phyloP scores from a whole-genome alignment of 2,888 invertebrate species.

The Drosophila vallismaia region DNA sequence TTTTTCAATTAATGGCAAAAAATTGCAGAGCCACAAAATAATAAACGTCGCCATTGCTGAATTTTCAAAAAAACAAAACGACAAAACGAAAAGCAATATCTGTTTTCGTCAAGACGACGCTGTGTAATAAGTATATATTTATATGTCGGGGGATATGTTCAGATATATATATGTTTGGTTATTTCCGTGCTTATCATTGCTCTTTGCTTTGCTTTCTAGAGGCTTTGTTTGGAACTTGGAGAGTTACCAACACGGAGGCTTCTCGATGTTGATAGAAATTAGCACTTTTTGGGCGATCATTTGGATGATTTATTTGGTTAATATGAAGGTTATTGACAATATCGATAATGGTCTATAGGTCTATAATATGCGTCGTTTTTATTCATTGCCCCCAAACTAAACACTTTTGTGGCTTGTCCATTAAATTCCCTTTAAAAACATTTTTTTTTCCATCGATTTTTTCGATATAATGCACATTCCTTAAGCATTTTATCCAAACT shows the following conservation, averaged over 20 bases:
- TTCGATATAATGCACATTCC: neutral
- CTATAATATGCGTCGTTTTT: neutral
- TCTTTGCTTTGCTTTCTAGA: slow-evolving; percentile 27
- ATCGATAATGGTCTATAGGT: neutral
- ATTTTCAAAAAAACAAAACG: slow-evolving; percentile 28
- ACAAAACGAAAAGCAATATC: slow-evolving; percentile 13
- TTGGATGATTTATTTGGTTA: slow-evolving; percentile 6
- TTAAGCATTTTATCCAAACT: neutral
- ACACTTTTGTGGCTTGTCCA: neutral
- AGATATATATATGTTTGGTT: slow-evolving; percentile 1
- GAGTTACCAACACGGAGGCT: neutral
- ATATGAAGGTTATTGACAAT: neutral
- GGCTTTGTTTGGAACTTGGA: slow-evolving; percentile 22
- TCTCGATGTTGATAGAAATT: slow-evolving; percentile 47
- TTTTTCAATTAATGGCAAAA: slow-evolving; percentile 35
- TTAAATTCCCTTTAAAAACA: too few species aligned
- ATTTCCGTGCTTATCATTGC: slow-evolving; percentile 47
- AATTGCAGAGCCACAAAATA: slow-evolving; percentile 33
- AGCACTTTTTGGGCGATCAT: slow-evolving; percentile 42
- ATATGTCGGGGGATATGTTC: slow-evolving; percentile 7
- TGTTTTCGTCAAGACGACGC: slow-evolving; percentile 8
- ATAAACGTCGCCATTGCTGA: slow-evolving; percentile 47
- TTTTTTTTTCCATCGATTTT: too few species aligned
- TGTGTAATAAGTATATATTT: slow-evolving; percentile 6
- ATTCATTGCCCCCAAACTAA: neutral